A percentile compares a stretch with the other conserved stretches of the same genome.
Conservation (phyloP, 2,797 vertebrate genomes). For the Brachymystax lenok region DNA sequence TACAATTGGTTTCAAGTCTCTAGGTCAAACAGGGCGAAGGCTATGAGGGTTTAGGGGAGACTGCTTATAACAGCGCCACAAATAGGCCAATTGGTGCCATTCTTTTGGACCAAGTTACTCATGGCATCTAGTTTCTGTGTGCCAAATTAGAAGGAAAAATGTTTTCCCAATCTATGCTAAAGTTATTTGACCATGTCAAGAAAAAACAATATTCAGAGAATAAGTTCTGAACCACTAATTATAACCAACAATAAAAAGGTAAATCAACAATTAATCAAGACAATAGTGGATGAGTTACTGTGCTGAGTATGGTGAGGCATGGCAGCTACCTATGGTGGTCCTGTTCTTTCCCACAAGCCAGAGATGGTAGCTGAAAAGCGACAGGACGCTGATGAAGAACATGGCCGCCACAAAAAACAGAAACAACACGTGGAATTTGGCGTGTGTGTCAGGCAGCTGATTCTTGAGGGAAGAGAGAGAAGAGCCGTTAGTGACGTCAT, state of each 20-base stretch:
- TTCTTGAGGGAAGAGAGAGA: conserved; percentile 74
- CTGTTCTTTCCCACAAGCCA: conserved; percentile 96
- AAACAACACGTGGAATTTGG: conserved; percentile 96
- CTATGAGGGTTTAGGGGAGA: no score
- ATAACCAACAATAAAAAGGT: background rate
- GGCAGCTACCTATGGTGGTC: conserved; percentile 90
- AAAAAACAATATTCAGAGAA: no score
- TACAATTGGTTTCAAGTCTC: no score
- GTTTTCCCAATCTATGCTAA: no score
- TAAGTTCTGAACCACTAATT: background rate
- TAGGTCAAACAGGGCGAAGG: no score
- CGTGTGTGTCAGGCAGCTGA: conserved; percentile 82
- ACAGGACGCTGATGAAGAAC: conserved; percentile 94
- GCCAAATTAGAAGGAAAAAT: no score
- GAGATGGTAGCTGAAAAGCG: conserved; percentile 92
- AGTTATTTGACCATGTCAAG: no score
- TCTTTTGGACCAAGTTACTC: no score
- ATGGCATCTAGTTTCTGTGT: no score
- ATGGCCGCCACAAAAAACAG: conserved; percentile 95
- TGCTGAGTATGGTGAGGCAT: background rate
- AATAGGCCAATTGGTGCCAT: no score
- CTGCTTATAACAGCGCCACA: no score
- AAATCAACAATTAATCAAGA: background rate
- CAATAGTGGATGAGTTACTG: background rate
- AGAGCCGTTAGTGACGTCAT: background rate